Base-by-base conservation (phyloP, 2,888 invertebrate species). In the Zygogramma bicolorata region DNA sequence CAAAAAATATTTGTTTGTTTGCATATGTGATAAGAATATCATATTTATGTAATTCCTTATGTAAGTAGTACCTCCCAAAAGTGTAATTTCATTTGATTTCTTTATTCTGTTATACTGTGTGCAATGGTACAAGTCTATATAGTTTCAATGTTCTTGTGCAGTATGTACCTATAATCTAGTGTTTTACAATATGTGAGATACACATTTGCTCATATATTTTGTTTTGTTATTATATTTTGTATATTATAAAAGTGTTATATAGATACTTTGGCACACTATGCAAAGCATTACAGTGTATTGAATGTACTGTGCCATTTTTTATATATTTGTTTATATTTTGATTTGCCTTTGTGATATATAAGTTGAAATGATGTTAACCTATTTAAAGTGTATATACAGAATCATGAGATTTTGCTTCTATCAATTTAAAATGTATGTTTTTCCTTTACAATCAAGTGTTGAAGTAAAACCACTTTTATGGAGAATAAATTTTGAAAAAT, bases 381-480 rank as follows among this genome's bases (percentile, higher is more conserved):
- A 62, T 72, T 76, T 71, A 57, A 76, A 75, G 66, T 75, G 73
- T 77, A 77, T 75, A 77, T 77, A 77, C 46, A 72, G 70, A 71
- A 71, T 74, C 73, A 75, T 71, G 70, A 74, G 73, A 76, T 78
- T 79, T 78, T 79, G 80, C 80, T 80, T 80, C 75, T 79, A 77
- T 79, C 73, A 66, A 76, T 76, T 78, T 76, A 74, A 75, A 71
- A 65, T 75, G 77, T 79, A 77, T 79, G 79, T 80, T 80, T 75
- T 78, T 76, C 78, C 78, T 77, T 79, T 79, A 78, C 78, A 77
- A 80, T 80, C 80, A 78, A 79, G 79, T 79, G 79, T 80, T 80
- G 77, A 73, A 79, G 77, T 80, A 76, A 75, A 74, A 76, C 76
- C 77, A 80, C 80, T 79, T 79, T 80, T 79, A 80, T 80, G 79